phyloP scores from a whole-genome alignment of 2,113 vertebrate species.

The Serilophus lunatus region DNA sequence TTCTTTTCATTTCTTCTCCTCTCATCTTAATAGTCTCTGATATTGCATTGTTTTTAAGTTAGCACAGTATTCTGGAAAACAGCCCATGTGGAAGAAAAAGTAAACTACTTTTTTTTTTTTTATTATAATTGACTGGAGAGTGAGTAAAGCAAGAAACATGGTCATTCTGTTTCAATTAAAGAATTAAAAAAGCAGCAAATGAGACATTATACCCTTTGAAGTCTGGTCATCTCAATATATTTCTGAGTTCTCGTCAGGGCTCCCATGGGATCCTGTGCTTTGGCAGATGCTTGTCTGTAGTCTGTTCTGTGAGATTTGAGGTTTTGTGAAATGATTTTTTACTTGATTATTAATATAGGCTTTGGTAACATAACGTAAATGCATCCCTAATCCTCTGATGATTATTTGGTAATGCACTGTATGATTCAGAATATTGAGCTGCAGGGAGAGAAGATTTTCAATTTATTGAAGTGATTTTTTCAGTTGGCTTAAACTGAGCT shows the following conservation, averaged over 20 bases:
- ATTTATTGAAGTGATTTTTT: neutral
- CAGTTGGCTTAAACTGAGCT: neutral
- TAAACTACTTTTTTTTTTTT: neutral
- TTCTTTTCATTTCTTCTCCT: neutral
- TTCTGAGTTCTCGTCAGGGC: neutral
- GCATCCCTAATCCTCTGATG: conserved; percentile 7
- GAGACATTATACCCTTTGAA: neutral
- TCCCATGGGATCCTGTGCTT: neutral
- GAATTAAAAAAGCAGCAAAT: neutral
- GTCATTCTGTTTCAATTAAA: neutral
- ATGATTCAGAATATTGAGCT: neutral
- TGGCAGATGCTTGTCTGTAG: neutral
- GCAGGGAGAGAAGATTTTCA: neutral
- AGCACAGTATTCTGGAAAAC: neutral
- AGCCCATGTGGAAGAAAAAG: neutral
- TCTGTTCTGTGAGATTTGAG: neutral
- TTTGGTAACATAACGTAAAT: neutral
- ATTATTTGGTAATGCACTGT: neutral
- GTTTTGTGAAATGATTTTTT: conserved; percentile 5
- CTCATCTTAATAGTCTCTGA: neutral
- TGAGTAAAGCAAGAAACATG: neutral
- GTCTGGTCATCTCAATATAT: neutral
- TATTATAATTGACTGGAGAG: neutral
- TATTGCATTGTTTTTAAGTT: neutral
- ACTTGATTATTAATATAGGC: conserved; percentile 6